Base-by-base conservation (phyloP, 1,140 invertebrate genomes). In the Trigoniulus corallinus region DNA sequence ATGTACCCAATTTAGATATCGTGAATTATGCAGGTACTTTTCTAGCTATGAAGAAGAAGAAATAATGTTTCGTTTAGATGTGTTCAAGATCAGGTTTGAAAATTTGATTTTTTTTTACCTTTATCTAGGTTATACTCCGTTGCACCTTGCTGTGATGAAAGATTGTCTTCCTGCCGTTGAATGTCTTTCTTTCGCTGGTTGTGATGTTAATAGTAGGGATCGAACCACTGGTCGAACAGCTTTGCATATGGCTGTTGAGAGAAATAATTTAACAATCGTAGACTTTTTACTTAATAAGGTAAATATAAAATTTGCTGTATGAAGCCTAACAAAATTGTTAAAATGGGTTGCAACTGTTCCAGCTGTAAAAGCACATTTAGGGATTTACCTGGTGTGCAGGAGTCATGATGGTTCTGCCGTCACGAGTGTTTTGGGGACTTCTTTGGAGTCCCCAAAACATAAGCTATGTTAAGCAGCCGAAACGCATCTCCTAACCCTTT, bases 11-110 rank as follows among this genome's bases (percentile, higher is more conserved):
- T 24, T 29, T 47, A 24, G 20, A 47, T 10, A 7, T 4, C 20
- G 10, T 7, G 7, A 47, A 47, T 29, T 47, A 47, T 47, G 23
- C 18, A 13, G 45, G 45, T 47, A 47, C 10, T 24, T 29, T n/a
- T n/a, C n/a, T n/a, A n/a, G n/a, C n/a, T n/a, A n/a, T n/a, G n/a
- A n/a, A n/a, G n/a, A n/a, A n/a, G n/a, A n/a, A n/a, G n/a, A 26
- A 4, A 4, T 24, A 24, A 7, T 21, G n/a, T 24, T 3, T 10
- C 4, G 4, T 47, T 21, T 47, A 47, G 22, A n/a, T 4, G 10
- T 47, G 7, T 25, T 21, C 24, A 4, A 15, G 10, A 7, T 47
- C n/a, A n/a, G n/a, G 10, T 29, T 24, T 7, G 3, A 47, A 47
- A 7, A 26, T 27, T 26, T 12, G 18, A 26, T 24, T 23, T 26